Conservation (phyloP, 37 sponge, comb jelly and placozoan species). For the Spongia lamella region DNA sequence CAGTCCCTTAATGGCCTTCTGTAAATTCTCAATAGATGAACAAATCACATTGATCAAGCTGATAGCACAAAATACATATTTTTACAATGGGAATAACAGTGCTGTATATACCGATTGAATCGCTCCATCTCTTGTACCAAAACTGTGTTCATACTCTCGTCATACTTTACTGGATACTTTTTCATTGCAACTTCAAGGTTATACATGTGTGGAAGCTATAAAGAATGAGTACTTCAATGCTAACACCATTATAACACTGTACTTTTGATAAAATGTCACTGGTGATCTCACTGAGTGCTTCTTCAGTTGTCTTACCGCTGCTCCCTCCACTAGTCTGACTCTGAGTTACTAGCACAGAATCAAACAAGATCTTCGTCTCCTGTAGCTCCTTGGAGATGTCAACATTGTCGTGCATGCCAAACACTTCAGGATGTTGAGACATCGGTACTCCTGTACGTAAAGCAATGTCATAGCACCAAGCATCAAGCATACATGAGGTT, state of each 20-base stretch:
- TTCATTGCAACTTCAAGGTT: conserved; percentile 83
- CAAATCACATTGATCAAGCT: conserved; percentile 79
- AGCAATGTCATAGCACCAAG: no score
- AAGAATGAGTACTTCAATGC: background rate
- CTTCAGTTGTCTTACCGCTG: conserved; percentile 76
- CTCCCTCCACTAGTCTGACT: conserved; percentile 70
- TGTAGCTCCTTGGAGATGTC: conserved; percentile 95
- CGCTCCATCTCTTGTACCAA: conserved; percentile 99
- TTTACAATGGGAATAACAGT: background rate
- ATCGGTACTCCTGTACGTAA: conserved; percentile 74
- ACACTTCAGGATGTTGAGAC: conserved; percentile 92
- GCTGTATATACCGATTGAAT: conserved; percentile 93
- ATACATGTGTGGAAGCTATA: conserved; percentile 73
- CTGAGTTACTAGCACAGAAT: conserved; percentile 91
- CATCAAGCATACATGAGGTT: background rate
- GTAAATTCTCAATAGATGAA: conserved; percentile 77
- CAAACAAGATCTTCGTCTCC: conserved; percentile 89
- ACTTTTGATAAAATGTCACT: conserved; percentile 90
- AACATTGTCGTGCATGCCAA: conserved; percentile 99
- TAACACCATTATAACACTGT: no score
- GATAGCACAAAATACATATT: conserved; percentile 8
- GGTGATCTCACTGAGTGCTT: conserved; percentile 92
- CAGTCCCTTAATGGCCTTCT: conserved; percentile 92
- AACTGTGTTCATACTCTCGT: conserved; percentile 98
- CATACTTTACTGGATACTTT: conserved; percentile 90